These are phyloP conservation scores for Lasaia peninsularis DNA, from an alignment of 1,140 invertebrate species.

Conservation along the genomic window DNA sequence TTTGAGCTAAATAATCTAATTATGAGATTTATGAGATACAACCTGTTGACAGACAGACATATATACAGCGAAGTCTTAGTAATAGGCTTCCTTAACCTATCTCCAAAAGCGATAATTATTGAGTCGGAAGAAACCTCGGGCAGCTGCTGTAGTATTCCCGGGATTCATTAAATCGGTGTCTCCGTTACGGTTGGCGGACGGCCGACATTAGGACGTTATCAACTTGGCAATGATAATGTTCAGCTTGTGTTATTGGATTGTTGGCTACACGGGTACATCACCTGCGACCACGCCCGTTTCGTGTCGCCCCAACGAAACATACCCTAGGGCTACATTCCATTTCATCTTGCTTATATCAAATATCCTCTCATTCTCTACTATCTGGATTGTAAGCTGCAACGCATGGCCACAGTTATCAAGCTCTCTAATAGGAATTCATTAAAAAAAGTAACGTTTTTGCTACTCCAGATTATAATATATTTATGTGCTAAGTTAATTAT, in stretches of 20 bases:
- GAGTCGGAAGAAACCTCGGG: too few relatives aligned
- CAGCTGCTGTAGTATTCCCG: background rate
- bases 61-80: too few relatives aligned
- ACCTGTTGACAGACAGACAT: too few relatives aligned
- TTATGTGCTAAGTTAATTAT: too few relatives aligned
- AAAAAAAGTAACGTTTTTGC: too few relatives aligned
- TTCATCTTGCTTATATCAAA: slow-evolving; percentile 4
- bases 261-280: slow-evolving; percentile 9
- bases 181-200: background rate
- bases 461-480: too few relatives aligned
- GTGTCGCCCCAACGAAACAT: slow-evolving; percentile 7
- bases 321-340: background rate
- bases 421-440: too few relatives aligned
- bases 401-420: too few relatives aligned
- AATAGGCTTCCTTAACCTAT: too few relatives aligned
- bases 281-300: slow-evolving; percentile 15
- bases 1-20: too few relatives aligned
- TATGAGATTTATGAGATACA: too few relatives aligned
- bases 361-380: background rate
- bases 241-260: slow-evolving; percentile 6
- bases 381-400: background rate
- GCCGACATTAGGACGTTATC: background rate
- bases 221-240: background rate
- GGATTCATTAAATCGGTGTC: background rate
- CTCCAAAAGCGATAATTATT: too few relatives aligned